These are phyloP conservation scores for Drosophila histrio DNA, from an alignment of 2,888 invertebrate species.

Conservation along the genomic window DNA sequence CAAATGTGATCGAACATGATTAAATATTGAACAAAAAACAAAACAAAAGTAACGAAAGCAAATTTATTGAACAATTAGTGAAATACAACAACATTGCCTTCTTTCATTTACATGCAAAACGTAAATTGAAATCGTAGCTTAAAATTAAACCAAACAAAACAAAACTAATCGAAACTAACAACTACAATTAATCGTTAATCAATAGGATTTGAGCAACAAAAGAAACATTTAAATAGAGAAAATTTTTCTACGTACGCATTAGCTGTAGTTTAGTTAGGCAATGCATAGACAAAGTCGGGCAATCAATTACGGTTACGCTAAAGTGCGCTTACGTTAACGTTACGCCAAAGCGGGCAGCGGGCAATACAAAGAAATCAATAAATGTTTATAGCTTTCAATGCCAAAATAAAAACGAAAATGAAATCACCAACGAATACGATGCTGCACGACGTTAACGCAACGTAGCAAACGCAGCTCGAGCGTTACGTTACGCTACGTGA, in stretches of 20 bases:
- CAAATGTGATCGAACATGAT: constrained; percentile 70
- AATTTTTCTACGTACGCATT: constrained; percentile 66
- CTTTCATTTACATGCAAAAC: constrained; percentile 56
- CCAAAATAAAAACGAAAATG: constrained; percentile 82
- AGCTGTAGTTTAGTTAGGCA: constrained; percentile 47
- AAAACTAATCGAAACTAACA: constrained; percentile 21
- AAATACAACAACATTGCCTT: constrained; percentile 70
- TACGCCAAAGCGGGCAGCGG: constrained; percentile 47
- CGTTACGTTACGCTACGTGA: constrained; percentile 60
- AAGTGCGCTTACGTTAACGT: constrained; percentile 55
- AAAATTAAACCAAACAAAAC: constrained; percentile 4
- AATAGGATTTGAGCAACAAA: constrained; percentile 23
- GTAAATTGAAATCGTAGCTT: constrained; percentile 3
- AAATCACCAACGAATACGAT: constrained; percentile 79
- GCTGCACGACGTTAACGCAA: constrained; percentile 63
- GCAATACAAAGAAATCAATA: constrained; percentile 69
- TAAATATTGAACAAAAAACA: constrained; percentile 24
- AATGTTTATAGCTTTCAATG: constrained; percentile 81
- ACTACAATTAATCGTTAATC: constrained; percentile 30
- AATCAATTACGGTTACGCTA: constrained; percentile 39
- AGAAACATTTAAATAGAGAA: not conserved
- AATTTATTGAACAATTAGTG: constrained; percentile 39
- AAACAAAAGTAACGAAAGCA: constrained; percentile 27
- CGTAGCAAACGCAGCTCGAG: constrained; percentile 58
- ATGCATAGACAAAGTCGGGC: constrained; percentile 58